Conservation (phyloP, 1,140 invertebrate genomes). For the Drosophila dunni region DNA sequence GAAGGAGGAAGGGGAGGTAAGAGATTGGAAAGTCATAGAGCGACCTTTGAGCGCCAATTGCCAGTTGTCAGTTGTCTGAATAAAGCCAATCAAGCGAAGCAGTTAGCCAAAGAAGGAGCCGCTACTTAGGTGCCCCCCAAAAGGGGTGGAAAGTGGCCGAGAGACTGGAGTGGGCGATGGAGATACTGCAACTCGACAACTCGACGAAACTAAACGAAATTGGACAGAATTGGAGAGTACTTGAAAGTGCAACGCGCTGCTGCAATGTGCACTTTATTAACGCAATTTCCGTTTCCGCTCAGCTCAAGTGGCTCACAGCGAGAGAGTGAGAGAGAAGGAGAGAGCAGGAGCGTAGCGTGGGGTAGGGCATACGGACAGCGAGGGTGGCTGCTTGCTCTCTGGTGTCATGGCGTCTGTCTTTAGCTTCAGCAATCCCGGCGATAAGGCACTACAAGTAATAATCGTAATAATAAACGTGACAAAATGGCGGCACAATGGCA, state of each 20-base stretch:
- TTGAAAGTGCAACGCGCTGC: slow-evolving; percentile 22
- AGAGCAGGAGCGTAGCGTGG: neutral
- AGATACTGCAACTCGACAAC: slow-evolving; percentile 1
- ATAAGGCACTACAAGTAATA: slow-evolving; percentile 56
- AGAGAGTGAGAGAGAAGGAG: neutral
- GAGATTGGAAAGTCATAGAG: neutral
- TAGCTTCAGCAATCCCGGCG: slow-evolving; percentile 22
- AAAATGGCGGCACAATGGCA: slow-evolving; percentile 53
- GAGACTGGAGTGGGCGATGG: neutral
- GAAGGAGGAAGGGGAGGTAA: too few species aligned
- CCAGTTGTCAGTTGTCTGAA: slow-evolving; percentile 8
- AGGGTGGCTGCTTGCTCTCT: neutral
- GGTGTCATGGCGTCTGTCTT: slow-evolving; percentile 22
- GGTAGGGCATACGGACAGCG: neutral
- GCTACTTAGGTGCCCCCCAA: too few species aligned
- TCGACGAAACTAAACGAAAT: slow-evolving; percentile 27
- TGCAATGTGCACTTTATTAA: slow-evolving; percentile 54
- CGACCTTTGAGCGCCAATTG: neutral
- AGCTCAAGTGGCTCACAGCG: neutral
- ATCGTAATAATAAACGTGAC: slow-evolving; percentile 60
- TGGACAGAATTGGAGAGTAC: slow-evolving; percentile 14
- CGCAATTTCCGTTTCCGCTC: slow-evolving; percentile 62
- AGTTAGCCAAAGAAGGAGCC: neutral
- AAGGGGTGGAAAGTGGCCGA: too few species aligned
- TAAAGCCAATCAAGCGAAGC: slow-evolving; percentile 33